Conservation (phyloP, 2,113 vertebrate species). For the Ceyx margarethae region DNA sequence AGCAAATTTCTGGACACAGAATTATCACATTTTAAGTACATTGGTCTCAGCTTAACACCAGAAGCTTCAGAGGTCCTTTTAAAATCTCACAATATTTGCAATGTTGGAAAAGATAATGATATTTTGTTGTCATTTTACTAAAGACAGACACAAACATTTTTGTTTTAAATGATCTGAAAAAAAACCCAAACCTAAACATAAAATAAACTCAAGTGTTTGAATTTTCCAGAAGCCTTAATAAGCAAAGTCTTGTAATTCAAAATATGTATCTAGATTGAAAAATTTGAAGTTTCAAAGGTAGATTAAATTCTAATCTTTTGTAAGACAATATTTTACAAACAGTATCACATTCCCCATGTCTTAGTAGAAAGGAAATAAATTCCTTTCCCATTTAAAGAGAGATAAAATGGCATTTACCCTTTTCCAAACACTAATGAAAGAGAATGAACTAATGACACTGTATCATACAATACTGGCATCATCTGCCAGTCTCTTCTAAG, state of each 20-base stretch:
- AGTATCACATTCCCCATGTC: neutral
- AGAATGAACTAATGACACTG: neutral
- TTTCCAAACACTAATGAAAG: neutral
- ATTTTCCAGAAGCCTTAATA: neutral
- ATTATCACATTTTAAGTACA: neutral
- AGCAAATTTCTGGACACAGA: neutral
- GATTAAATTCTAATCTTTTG: neutral
- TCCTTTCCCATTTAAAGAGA: neutral
- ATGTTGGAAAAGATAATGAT: neutral
- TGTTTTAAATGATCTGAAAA: neutral
- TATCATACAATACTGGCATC: neutral
- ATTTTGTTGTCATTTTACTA: neutral
- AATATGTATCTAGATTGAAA: neutral
- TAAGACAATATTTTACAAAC: neutral
- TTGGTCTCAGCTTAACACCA: neutral
- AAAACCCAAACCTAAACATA: neutral
- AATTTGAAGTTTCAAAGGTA: neutral
- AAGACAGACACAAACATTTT: neutral
- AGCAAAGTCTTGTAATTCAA: neutral
- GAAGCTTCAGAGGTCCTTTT: neutral
- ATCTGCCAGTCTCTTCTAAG: neutral
- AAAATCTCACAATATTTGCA: neutral
- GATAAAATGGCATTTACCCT: neutral
- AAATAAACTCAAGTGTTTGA: neutral
- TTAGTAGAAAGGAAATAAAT: neutral